Conservation (phyloP, 1,140 invertebrate species). For the Gryllus bimaculatus region DNA sequence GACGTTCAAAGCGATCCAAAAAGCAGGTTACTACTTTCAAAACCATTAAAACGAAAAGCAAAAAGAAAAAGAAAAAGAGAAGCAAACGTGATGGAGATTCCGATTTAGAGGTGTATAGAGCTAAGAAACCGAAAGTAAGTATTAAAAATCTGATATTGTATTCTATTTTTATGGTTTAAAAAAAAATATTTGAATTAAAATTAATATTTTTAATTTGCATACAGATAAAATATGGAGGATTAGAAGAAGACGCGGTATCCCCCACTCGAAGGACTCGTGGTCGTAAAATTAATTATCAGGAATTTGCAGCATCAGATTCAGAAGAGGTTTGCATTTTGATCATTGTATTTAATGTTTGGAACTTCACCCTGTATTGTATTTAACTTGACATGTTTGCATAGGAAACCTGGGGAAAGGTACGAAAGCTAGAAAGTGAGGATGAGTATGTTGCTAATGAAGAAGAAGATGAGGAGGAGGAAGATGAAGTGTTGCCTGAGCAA, state of each 20-base stretch:
- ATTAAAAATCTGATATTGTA: background rate
- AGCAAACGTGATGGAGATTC: conserved; percentile 35
- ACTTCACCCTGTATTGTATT: background rate
- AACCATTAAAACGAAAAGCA: conserved; percentile 26
- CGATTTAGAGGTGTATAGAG: conserved; percentile 36
- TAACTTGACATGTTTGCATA: background rate
- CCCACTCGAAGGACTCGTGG: conserved; percentile 49
- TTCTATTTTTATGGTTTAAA: background rate
- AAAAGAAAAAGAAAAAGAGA: conserved; percentile 40
- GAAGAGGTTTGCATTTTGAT: conserved; percentile 44
- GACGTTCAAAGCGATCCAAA: conserved; percentile 29
- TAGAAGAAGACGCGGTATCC: conserved; percentile 38
- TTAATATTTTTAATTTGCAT: background rate
- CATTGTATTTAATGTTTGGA: background rate
- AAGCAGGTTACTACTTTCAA: background rate
- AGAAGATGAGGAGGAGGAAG: conserved; percentile 28
- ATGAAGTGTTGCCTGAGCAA: conserved; percentile 31
- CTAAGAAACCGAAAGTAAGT: conserved; percentile 31
- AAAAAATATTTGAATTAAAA: too few relatives aligned
- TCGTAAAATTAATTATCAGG: conserved; percentile 59
- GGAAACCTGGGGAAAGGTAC: background rate
- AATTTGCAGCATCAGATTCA: conserved; percentile 51
- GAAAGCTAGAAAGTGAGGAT: conserved; percentile 40
- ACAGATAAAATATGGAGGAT: conserved; percentile 44
- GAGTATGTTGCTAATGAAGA: conserved; percentile 37